Evolutionary conservation across 2,888 invertebrate species (phyloP).

Genomic region (Cryptocephalus primarius): DNA sequence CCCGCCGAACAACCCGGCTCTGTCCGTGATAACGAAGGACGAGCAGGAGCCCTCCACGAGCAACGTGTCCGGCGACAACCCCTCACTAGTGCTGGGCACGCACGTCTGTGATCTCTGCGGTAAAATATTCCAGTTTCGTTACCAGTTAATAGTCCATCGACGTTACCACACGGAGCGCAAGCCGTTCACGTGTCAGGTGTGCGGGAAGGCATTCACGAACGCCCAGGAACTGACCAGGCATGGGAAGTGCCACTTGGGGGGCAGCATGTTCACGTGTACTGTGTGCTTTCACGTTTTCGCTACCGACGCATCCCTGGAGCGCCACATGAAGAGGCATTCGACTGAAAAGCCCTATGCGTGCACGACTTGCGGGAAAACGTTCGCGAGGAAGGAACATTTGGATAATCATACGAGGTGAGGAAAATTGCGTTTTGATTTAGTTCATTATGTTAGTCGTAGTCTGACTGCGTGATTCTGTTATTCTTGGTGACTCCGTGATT

Average conservation of each 20-base stretch:
- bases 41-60: slow-evolving; percentile 44
- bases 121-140: slow-evolving; percentile 78
- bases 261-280: slow-evolving; percentile 62
- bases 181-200: slow-evolving; percentile 65
- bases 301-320: slow-evolving; percentile 57
- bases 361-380: slow-evolving; percentile 75
- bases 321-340: slow-evolving; percentile 70
- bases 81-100: slow-evolving; percentile 48
- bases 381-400: slow-evolving; percentile 77
- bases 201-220: slow-evolving; percentile 73
- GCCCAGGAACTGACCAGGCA: slow-evolving; percentile 70
- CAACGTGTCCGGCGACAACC: slow-evolving; percentile 14
- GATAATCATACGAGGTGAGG: slow-evolving; percentile 57
- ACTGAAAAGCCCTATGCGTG: slow-evolving; percentile 80
- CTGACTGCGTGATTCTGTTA: no score
- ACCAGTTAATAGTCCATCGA: slow-evolving; percentile 75
- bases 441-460: no score
- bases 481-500: no score
- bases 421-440: no score
- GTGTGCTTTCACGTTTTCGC: slow-evolving; percentile 66
- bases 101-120: slow-evolving; percentile 79
- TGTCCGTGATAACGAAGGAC: slow-evolving; percentile 35
- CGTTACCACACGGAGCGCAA: slow-evolving; percentile 79
- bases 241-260: slow-evolving; percentile 75
- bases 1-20: slow-evolving; percentile 9